Evolutionary conservation across 2,888 invertebrate genomes (phyloP).

Genomic region (Caenorhabditis sp.): DNA sequence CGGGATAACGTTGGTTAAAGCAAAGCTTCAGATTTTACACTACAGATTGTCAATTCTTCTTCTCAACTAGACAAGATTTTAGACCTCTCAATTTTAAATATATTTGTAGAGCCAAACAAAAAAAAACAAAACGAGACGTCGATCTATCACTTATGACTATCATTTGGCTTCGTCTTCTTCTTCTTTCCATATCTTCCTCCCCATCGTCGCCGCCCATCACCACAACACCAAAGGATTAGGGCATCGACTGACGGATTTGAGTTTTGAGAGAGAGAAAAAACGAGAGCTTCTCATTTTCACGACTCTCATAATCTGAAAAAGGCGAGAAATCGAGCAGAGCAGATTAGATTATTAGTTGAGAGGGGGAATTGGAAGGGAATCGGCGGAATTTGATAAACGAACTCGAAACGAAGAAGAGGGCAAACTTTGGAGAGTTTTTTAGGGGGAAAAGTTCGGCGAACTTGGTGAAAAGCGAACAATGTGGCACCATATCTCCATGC

Average conservation of each 20-base stretch:
- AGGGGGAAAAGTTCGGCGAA: neutral
- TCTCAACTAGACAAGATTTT: too few relatives aligned
- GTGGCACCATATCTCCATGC: too few relatives aligned
- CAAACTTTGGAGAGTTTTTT: conserved; percentile 3
- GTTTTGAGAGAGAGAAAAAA: neutral
- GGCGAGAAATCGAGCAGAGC: neutral
- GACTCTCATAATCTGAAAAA: conserved; percentile 7
- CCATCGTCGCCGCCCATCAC: conserved; percentile 2
- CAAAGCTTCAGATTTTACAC: too few relatives aligned
- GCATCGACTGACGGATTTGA: conserved; percentile 17
- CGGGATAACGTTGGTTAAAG: too few relatives aligned
- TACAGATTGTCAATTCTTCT: too few relatives aligned
- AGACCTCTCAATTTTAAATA: too few relatives aligned
- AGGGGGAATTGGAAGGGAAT: neutral
- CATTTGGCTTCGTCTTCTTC: conserved; percentile 38
- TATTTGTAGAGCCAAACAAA: too few relatives aligned
- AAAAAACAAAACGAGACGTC: neutral
- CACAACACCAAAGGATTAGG: conserved; percentile 42
- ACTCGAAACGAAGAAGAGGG: conserved; percentile 9
- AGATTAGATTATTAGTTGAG: conserved; percentile 37
- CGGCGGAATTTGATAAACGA: conserved; percentile 13
- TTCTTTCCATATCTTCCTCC: neutral
- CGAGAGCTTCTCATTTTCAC: neutral
- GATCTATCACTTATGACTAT: conserved; percentile 8
- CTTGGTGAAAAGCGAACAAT: too few relatives aligned